Conservation (phyloP, 2,113 vertebrate species). For the Sander vitreus region DNA sequence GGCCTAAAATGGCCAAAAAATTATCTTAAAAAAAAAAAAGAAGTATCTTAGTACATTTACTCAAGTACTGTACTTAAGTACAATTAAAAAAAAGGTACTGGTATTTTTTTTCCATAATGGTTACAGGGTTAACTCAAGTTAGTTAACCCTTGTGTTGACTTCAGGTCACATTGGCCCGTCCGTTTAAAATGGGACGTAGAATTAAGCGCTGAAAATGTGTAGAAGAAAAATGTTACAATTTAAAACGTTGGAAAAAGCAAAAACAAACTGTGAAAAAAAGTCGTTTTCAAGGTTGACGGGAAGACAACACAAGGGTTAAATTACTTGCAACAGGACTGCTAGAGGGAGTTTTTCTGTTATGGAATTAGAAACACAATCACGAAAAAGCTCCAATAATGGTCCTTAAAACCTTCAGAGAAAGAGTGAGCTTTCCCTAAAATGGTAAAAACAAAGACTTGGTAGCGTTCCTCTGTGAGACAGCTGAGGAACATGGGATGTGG, state of each 20-base stretch:
- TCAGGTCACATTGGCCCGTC: no score
- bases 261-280: no score
- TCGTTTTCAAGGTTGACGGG: no score
- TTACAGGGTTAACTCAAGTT: no score
- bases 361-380: neutral
- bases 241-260: no score
- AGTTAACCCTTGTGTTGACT: no score
- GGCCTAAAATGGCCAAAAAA: no score
- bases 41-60: neutral
- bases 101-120: neutral
- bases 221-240: no score
- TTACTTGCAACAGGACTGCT: neutral
- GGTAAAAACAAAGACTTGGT: neutral
- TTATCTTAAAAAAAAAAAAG: no score
- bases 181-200: no score
- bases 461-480: neutral
- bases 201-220: no score
- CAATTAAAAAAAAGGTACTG: neutral
- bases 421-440: conserved; percentile 5
- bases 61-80: neutral
- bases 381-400: neutral
- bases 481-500: neutral
- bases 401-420: neutral
- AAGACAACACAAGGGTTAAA: no score
- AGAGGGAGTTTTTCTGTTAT: neutral